A percentile compares a stretch with the other conserved stretches of the same genome.
phyloP scores from a whole-genome alignment of 2,113 vertebrate genomes.

The Romanogobio albipinnatus region DNA sequence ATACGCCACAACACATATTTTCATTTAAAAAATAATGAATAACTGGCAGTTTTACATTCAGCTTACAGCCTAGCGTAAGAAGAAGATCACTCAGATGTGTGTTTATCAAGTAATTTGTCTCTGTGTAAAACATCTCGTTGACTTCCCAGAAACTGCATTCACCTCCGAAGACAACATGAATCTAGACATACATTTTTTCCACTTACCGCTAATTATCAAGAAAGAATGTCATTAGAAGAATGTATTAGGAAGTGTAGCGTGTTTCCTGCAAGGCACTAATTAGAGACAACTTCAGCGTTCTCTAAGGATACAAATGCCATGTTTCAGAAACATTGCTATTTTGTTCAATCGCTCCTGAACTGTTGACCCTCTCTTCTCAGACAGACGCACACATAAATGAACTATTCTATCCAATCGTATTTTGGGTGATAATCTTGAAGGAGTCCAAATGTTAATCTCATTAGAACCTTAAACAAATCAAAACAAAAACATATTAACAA shows the following conservation, averaged over 20 bases:
- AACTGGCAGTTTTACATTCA: neutral
- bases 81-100: neutral
- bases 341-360: slow-evolving; percentile 38
- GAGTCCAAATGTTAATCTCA: slow-evolving; percentile 39
- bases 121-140: neutral
- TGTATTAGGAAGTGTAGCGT: slow-evolving; percentile 37
- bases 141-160: neutral
- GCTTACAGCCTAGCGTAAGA: neutral
- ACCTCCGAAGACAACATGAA: neutral
- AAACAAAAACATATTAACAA: neutral
- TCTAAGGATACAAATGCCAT: slow-evolving; percentile 23
- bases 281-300: slow-evolving; percentile 42
- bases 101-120: neutral
- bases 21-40: neutral
- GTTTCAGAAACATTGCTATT: slow-evolving; percentile 52
- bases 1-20: neutral
- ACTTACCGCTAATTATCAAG: slow-evolving; percentile 32
- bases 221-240: slow-evolving; percentile 45
- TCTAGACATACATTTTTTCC: slow-evolving; percentile 27
- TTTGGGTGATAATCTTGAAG: slow-evolving; percentile 6
- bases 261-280: slow-evolving; percentile 45
- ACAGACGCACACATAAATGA: neutral
- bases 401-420: slow-evolving; percentile 14
- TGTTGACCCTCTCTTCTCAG: slow-evolving; percentile 33
- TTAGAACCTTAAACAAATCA: slow-evolving; percentile 41